Conservation (phyloP, 2,113 vertebrate genomes). For the Anser brachyrhynchus region DNA sequence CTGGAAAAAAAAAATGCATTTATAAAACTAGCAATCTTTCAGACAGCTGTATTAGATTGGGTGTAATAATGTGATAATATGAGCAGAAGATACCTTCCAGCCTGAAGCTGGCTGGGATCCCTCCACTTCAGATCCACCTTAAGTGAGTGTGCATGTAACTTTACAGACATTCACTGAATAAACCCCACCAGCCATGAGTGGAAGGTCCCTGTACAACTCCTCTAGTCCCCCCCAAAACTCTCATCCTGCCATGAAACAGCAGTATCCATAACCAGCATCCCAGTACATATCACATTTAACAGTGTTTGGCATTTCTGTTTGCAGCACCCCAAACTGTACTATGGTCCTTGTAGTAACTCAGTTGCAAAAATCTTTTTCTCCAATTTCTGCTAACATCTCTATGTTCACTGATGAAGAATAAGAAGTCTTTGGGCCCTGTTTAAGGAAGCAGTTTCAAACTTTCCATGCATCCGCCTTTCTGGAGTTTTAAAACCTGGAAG, state of each 20-base stretch:
- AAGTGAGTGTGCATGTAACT: neutral
- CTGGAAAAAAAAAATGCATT: neutral
- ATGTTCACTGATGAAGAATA: neutral
- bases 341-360: neutral
- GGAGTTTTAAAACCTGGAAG: neutral
- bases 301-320: neutral
- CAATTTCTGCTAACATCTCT: neutral
- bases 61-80: neutral
- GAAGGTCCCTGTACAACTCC: neutral
- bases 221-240: neutral
- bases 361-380: neutral
- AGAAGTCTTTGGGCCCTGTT: neutral
- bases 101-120: neutral
- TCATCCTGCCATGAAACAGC: neutral
- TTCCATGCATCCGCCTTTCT: neutral
- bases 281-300: neutral
- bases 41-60: neutral
- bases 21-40: neutral
- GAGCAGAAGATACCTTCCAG: neutral
- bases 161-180: neutral
- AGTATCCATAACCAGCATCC: neutral
- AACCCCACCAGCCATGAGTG: neutral
- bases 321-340: neutral
- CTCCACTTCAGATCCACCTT: neutral
- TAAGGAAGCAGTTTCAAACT: neutral